Evolutionary conservation across 64 coral and sea anemone genomes (phyloP).

Genomic region (Montipora capricornis): DNA sequence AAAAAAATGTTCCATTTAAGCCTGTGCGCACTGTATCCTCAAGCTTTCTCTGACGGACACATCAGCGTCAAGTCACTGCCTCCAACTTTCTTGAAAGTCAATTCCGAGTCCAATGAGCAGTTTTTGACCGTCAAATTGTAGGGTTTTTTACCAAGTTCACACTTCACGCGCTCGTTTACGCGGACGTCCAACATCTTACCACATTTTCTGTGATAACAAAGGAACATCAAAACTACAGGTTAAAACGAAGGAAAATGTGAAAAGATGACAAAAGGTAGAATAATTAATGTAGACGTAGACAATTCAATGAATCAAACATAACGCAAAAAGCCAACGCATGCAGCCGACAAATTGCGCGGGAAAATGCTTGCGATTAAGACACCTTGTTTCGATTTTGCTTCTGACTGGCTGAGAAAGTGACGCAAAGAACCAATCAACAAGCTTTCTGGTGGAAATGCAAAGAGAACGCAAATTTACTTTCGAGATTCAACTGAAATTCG

Average conservation of each 20-base stretch:
- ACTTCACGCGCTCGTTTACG: conserved; percentile 14
- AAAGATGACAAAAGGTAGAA: too few relatives aligned
- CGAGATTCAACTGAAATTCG: too few relatives aligned
- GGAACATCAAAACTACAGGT: background rate
- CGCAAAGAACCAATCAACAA: too few relatives aligned
- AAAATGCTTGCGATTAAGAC: too few relatives aligned
- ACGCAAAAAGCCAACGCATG: too few relatives aligned
- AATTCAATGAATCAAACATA: too few relatives aligned
- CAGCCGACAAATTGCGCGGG: too few relatives aligned
- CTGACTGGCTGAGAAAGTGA: too few relatives aligned
- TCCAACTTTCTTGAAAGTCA: conserved; percentile 61
- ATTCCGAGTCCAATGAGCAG: background rate
- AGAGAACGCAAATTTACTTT: too few relatives aligned
- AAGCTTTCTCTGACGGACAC: conserved; percentile 34
- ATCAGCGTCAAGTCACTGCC: conserved; percentile 39
- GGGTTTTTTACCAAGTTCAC: conserved; percentile 51
- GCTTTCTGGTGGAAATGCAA: too few relatives aligned
- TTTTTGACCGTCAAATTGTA: conserved; percentile 38
- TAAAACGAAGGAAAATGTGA: background rate
- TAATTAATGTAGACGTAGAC: too few relatives aligned
- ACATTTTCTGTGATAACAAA: conserved; percentile 8
- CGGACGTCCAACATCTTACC: conserved; percentile 28
- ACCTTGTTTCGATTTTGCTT: too few relatives aligned
- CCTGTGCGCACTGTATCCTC: background rate
- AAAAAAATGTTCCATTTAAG: background rate